Evolutionary conservation across 1,140 invertebrate species (phyloP), one percentile per base, ranked within the genome.

Genomic region (Caerostris extrusa): DNA sequence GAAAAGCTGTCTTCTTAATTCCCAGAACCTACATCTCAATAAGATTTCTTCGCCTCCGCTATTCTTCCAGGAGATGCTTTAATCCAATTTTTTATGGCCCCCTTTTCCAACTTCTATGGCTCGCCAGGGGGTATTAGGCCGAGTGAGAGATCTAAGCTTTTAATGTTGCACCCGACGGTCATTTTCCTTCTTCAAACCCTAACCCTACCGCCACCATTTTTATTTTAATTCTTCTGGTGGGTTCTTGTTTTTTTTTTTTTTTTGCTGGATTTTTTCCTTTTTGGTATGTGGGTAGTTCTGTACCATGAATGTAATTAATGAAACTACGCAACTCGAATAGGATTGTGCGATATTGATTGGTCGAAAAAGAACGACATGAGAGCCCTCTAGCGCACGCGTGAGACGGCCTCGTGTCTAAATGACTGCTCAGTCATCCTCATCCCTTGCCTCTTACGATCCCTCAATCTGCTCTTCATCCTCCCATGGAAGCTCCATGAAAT

Each of bases 391-490:
- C 82, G 91, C 91, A 61, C 34, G 91, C 91, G 91, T 71, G 83
- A 82, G 50, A 67, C 50, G 85, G 82, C 67, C 91, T 58, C 82
- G 55, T 85, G 82, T 77, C 91, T 87, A 93, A 93, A 93, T 93
- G 83, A 93, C 91, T 93, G 67, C 50, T 93, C 91, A 93, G 91
- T 93, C 91, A 93, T 93, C 83, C 91, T 77, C 83, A 83, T 93
- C 91, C 83, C 61, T 93, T 19, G 83, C 91, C 87, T 83, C 71
- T 55, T 77, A 64, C 83, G 87, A 87, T 83, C 91, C 58, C 50
- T 81, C 8, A 83, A 77, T 83, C 83, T 93, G 83, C 82, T 93
- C 91, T 93, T 17, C 82, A 93, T 93, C 91, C 85, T 93, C 91
- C 83, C 91, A 93, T 93, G 91, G 91, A 93, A n/a, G 61, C 85